phyloP scores from a whole-genome alignment of 2,113 vertebrate genomes.

The Nycticryphes semicollaris region DNA sequence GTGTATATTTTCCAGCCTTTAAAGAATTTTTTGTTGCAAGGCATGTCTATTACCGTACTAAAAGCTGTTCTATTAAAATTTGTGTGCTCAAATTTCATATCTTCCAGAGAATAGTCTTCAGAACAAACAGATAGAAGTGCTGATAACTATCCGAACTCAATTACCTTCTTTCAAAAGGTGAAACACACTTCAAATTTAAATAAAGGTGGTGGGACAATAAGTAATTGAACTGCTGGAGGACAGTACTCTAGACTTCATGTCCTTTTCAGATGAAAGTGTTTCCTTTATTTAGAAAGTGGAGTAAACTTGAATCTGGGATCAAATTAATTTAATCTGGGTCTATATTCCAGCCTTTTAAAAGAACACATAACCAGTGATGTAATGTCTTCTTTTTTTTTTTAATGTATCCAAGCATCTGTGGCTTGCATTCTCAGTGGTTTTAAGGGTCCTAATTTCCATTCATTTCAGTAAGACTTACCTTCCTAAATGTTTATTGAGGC shows the following conservation, averaged over 20 bases:
- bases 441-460: background rate
- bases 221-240: background rate
- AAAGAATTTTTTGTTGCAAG: background rate
- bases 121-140: background rate
- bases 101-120: background rate
- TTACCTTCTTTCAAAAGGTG: background rate
- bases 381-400: background rate
- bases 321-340: background rate
- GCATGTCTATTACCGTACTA: background rate
- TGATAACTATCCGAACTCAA: background rate
- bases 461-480: background rate
- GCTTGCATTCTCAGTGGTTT: background rate
- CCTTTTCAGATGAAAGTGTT: background rate
- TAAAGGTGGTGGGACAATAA: background rate
- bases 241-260: background rate
- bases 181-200: background rate
- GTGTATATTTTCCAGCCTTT: background rate
- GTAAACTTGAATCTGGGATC: background rate
- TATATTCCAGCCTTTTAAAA: background rate
- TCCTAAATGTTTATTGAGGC: background rate
- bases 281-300: background rate
- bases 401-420: background rate
- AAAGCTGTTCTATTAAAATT: background rate
- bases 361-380: background rate
- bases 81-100: background rate